Evolutionary conservation across 2,797 vertebrate species (phyloP).

Genomic region (Paramormyrops hopkinsi): DNA sequence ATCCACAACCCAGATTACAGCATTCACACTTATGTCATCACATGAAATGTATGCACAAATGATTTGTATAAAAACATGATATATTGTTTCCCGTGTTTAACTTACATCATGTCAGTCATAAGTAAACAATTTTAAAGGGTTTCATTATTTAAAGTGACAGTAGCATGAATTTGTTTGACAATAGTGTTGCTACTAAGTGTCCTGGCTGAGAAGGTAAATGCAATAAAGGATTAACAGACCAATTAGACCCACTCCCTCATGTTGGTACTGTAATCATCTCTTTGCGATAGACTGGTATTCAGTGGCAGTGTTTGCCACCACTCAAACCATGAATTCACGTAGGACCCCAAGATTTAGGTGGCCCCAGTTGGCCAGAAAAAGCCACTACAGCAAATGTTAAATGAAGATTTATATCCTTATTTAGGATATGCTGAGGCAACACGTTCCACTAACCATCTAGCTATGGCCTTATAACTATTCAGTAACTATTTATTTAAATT

Average conservation of each 20-base stretch:
- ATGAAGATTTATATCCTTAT: background rate
- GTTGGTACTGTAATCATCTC: background rate
- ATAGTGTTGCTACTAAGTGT: background rate
- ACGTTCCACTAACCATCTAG: background rate
- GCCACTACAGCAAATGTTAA: background rate
- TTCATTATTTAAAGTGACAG: constrained; percentile 1
- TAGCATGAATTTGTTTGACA: background rate
- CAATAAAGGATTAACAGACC: background rate
- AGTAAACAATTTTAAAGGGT: background rate
- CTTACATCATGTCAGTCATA: background rate
- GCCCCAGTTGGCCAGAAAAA: background rate
- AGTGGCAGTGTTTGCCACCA: background rate
- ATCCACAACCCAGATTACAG: background rate
- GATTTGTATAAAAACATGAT: background rate
- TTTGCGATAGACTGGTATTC: background rate
- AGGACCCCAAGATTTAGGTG: background rate
- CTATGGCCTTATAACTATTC: background rate
- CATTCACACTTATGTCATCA: background rate
- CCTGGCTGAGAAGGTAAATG: background rate
- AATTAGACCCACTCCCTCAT: background rate
- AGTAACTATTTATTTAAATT: background rate
- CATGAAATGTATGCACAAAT: background rate
- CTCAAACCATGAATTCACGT: background rate
- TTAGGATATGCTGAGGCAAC: background rate
- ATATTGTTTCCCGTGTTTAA: background rate